Base-by-base conservation (phyloP, 1,140 invertebrate species). In the Oncopeltus fasciatus region DNA sequence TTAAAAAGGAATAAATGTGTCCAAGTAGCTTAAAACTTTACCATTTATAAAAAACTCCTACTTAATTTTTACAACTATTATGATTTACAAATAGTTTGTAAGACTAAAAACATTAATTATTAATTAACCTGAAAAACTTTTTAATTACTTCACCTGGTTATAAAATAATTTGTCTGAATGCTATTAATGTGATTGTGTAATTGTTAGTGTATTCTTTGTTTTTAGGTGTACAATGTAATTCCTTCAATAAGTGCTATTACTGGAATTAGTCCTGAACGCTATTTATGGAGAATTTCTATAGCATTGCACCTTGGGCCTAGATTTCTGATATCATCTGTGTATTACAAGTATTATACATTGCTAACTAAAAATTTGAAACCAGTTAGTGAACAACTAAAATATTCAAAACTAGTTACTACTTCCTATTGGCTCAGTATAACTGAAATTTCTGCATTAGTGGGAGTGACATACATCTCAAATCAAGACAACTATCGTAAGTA, bases 401-500 rank as follows among this genome's bases (percentile, higher is more conserved):
- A 21, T 46, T 16, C 14, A 1, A 64, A 62, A 67, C 75, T 92
- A 69, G 78, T 90, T 33, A 81, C 81, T 65, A 73, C 87, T 24
- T 88, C 87, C 68, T 91, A 89, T 71, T 91, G 86, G 84, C 78
- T 86, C 62, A 91, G 92, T 75, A 80, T 88, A 64, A 78, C 88
- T 68, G 91, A 94, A 77, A 81, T 93, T 64, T 81, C 83, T 57
- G 81, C 88, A 43, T 77, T 94, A 12, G 85, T 87, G 68, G 89
- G 90, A 51, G 90, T 94, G 16, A 92, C 91, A 16, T 93, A 92
- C 74, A 88, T 95, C 71, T 92, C 90, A 31, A 94, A 94, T 74
- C 83, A 84, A 72, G 91, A 94, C 77, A 95, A 95, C 75, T 95
- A 94, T 78, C 88, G 92, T 93, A 78, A 87, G 88, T 85, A 60